These are phyloP conservation scores for Altica lythri DNA, from an alignment of 2,888 invertebrate genomes.

Conservation along the genomic window DNA sequence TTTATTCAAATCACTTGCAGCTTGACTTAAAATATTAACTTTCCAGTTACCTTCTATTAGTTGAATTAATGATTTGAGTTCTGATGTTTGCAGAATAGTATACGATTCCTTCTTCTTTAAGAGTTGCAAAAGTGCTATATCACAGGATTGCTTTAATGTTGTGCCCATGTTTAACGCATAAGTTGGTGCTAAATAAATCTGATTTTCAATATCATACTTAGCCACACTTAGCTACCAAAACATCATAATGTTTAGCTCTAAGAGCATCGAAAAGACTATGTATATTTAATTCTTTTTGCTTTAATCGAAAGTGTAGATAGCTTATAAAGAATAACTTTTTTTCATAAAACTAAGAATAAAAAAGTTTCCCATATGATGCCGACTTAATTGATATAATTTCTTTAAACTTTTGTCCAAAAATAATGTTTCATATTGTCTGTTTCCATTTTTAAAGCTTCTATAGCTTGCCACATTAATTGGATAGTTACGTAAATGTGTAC, in stretches of 20 bases:
- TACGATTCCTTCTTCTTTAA: constrained; percentile 29
- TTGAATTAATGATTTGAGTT: constrained; percentile 36
- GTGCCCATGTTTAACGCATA: too few relatives aligned
- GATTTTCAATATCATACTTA: too few relatives aligned
- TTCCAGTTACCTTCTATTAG: constrained; percentile 34
- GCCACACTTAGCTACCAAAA: constrained; percentile 18
- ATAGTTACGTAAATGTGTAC: too few relatives aligned
- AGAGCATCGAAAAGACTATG: constrained; percentile 5
- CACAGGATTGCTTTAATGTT: too few relatives aligned
- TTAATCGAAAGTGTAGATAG: constrained; percentile 5
- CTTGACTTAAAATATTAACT: constrained; percentile 30
- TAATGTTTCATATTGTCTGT: too few relatives aligned
- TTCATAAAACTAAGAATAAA: neutral
- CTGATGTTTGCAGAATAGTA: constrained; percentile 28
- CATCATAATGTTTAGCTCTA: constrained; percentile 4
- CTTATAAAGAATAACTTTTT: constrained; percentile 15
- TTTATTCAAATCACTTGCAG: constrained; percentile 12
- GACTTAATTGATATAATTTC: too few relatives aligned
- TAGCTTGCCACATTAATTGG: too few relatives aligned
- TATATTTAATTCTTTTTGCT: constrained; percentile 7
- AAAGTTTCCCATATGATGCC: constrained; percentile 5
- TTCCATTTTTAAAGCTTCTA: too few relatives aligned
- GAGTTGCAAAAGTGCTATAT: too few relatives aligned
- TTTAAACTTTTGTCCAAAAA: too few relatives aligned
- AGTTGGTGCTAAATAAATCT: too few relatives aligned